Base-by-base conservation (phyloP, 2,888 invertebrate species). In the Aelia acuminata region DNA sequence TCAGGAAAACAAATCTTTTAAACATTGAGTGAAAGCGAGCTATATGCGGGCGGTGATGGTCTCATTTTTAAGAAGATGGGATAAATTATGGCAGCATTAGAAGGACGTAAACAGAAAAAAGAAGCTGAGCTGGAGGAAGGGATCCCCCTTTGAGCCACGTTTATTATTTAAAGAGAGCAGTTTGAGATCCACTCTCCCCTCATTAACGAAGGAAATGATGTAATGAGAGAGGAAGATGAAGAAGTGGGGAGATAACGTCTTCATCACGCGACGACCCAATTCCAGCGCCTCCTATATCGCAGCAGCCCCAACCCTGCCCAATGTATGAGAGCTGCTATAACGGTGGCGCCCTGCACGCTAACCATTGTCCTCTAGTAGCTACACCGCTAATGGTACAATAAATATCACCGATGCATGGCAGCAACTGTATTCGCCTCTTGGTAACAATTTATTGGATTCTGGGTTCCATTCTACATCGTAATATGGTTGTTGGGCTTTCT, bases 161-260 rank as follows among this genome's bases (percentile, higher is more conserved):
- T 87, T 26, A 47, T 87, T 70, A 87, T 87, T 87, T 70, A 87
- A 53, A 47, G 63, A 31, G 35, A 87, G 57, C 26, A 63, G 53
- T 86, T 57, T 86, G 43, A 22, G 57, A 26, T 3, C 18, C 39
- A 20, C 18, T 75, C 39, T 39, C 22, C 35, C 39, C 80, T 80
- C 80, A 80, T 80, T 47, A 80, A 18, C 1, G 0, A n/a, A 8
- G 22, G 10, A 43, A 43, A 80, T 80, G 80, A 4, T n/a, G n/a
- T 43, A 80, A 80, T 80, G 3, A 80, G n/a, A 3, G 22, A 43
- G 80, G 43, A 22, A n/a, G 80, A 80, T 80, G 80, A 80, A 80
- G 80, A 39, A 80, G 80, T 47, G 80, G 18, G 43, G 43, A 80
- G 80, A 80, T 80, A 80, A 47, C 75, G 43, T 47, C 80, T 80